A percentile compares a stretch with the other conserved stretches of the same genome.
Conservation (phyloP, 2,113 vertebrate species). For the Prolemur simus region DNA sequence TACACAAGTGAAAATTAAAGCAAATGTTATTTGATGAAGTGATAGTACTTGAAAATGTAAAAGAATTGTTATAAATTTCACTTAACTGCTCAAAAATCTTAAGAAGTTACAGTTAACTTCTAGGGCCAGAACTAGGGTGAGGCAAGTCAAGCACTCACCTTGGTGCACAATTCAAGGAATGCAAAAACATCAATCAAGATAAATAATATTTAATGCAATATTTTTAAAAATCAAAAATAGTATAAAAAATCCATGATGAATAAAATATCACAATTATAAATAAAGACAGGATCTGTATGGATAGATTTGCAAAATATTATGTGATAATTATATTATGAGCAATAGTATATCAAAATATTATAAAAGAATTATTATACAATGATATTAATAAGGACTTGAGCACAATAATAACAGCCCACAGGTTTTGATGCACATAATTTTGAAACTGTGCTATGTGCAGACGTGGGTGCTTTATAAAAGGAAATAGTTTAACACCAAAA, state of each 20-base stretch:
- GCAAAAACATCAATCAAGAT: not conserved
- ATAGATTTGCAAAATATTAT: not conserved
- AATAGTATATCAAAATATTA: not conserved
- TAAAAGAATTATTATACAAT: not conserved
- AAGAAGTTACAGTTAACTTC: not conserved
- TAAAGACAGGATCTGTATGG: not conserved
- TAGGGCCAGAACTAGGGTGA: not conserved
- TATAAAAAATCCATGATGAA: not conserved
- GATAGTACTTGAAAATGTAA: not conserved
- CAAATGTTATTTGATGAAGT: not conserved
- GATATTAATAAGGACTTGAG: not conserved
- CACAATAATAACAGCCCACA: not conserved
- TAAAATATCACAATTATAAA: not conserved
- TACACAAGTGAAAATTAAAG: not conserved
- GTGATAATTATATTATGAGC: not conserved
- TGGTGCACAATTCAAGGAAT: not conserved
- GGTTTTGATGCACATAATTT: not conserved
- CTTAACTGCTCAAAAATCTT: not conserved
- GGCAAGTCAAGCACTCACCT: not conserved
- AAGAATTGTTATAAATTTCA: constrained; percentile 16
- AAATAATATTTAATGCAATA: not conserved
- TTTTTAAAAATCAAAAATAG: not conserved
- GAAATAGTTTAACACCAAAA: not conserved
- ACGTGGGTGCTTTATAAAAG: not conserved
- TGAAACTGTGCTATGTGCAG: not conserved